Conservation (phyloP, 2,797 vertebrate genomes). For the Sus cebifrons region DNA sequence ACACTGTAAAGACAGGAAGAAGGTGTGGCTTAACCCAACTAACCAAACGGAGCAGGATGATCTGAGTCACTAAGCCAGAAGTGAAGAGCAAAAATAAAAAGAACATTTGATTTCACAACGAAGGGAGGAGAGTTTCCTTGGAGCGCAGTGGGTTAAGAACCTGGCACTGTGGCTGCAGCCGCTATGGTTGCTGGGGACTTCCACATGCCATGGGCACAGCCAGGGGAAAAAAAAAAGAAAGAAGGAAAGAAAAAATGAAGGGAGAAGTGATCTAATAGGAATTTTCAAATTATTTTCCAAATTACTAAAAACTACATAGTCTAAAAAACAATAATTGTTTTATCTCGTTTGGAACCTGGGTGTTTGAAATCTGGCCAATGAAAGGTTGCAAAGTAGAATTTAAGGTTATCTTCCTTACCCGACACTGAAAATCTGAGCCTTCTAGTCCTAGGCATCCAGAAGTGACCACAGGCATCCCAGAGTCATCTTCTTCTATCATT, state of each 20-base stretch:
- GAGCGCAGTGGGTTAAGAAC: too few relatives aligned
- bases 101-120: slow-evolving; percentile 36
- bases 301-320: background rate
- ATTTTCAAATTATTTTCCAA: slow-evolving; percentile 57
- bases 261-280: background rate
- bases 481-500: slow-evolving; percentile 97
- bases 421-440: slow-evolving; percentile 98
- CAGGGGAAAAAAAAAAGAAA: too few relatives aligned
- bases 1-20: background rate
- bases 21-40: background rate
- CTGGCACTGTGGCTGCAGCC: too few relatives aligned
- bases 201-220: too few relatives aligned
- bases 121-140: background rate
- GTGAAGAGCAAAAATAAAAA: slow-evolving; percentile 40
- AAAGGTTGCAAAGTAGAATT: background rate
- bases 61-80: slow-evolving; percentile 8
- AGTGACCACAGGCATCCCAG: slow-evolving; percentile 92
- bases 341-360: slow-evolving; percentile 3
- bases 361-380: background rate
- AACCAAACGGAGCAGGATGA: slow-evolving; percentile 21
- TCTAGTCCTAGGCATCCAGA: slow-evolving; percentile 95
- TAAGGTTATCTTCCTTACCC: slow-evolving; percentile 90
- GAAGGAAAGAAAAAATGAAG: background rate
- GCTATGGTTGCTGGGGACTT: too few relatives aligned
- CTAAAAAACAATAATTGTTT: slow-evolving; percentile 15